Evolutionary conservation across 2,888 invertebrate species (phyloP).

Genomic region (Automeris io): DNA sequence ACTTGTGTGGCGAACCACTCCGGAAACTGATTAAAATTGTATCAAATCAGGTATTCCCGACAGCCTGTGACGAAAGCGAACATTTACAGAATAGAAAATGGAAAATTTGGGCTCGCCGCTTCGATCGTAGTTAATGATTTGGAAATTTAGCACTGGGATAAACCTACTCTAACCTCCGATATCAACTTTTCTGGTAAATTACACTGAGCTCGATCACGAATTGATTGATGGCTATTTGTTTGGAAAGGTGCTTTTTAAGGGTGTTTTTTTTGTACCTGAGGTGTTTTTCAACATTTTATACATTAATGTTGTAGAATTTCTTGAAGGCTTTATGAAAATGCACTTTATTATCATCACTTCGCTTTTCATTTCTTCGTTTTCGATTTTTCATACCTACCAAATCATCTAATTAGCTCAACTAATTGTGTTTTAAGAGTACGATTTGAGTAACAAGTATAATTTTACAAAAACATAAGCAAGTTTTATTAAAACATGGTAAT

Average conservation of each 20-base stretch:
- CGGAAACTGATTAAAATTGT: neutral
- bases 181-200: conserved; percentile 3
- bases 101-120: neutral
- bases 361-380: no score
- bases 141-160: conserved; percentile 1
- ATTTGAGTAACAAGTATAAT: no score
- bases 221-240: conserved; percentile 2
- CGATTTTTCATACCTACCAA: no score
- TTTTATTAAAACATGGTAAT: no score
- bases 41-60: neutral
- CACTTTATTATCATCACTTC: no score
- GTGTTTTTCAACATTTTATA: neutral
- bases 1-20: neutral
- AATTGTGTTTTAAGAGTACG: no score
- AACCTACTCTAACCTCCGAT: conserved; percentile 1
- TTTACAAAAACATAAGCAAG: no score
- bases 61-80: neutral
- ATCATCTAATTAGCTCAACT: no score
- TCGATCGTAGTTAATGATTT: neutral
- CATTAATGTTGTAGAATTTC: neutral
- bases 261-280: neutral
- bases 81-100: conserved; percentile 1
- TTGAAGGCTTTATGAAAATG: no score
- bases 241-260: conserved; percentile 1
- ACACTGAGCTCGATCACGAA: conserved; percentile 1